These are phyloP conservation scores for Acleris laterana DNA, from an alignment of 2,888 invertebrate species.

Conservation along the genomic window DNA sequence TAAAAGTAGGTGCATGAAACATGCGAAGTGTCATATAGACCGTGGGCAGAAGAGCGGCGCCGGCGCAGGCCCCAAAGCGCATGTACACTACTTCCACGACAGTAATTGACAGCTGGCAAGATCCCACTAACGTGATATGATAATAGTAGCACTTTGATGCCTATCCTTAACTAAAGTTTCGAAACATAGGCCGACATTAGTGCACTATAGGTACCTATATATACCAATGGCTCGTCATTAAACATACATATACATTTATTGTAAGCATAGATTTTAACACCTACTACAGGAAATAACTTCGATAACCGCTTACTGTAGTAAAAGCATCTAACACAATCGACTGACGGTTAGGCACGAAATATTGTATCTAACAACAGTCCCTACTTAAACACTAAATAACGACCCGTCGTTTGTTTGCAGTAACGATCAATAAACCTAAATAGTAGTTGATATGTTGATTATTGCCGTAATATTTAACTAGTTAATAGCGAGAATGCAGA, in stretches of 20 bases:
- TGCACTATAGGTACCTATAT: slow-evolving; percentile 35
- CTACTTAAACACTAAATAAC: slow-evolving; percentile 69
- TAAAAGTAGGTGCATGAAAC: slow-evolving; percentile 56
- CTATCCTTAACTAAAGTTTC: slow-evolving; percentile 31
- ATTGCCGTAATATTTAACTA: slow-evolving; percentile 63
- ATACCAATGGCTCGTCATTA: slow-evolving; percentile 33
- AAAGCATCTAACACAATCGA: slow-evolving; percentile 24
- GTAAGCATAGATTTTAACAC: slow-evolving; percentile 35
- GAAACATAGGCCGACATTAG: slow-evolving; percentile 39
- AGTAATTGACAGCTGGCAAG: slow-evolving; percentile 44
- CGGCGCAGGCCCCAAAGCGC: slow-evolving; percentile 40
- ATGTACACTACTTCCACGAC: slow-evolving; percentile 38
- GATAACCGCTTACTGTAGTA: slow-evolving; percentile 16
- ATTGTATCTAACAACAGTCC: slow-evolving; percentile 42
- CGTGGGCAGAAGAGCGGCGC: slow-evolving; percentile 44
- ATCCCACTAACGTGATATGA: slow-evolving; percentile 33
- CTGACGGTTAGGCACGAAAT: slow-evolving; percentile 56
- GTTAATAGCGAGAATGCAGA: slow-evolving; percentile 55
- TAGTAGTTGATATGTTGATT: slow-evolving; percentile 75
- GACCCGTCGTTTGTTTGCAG: slow-evolving; percentile 61
- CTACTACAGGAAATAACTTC: slow-evolving; percentile 31
- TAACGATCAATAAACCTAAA: slow-evolving; percentile 60
- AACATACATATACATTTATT: slow-evolving; percentile 34
- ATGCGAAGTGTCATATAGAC: slow-evolving; percentile 79
- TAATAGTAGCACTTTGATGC: slow-evolving; percentile 26